Evolutionary conservation across 2,797 vertebrate genomes (phyloP).

Genomic region (Danio aesculapii): DNA sequence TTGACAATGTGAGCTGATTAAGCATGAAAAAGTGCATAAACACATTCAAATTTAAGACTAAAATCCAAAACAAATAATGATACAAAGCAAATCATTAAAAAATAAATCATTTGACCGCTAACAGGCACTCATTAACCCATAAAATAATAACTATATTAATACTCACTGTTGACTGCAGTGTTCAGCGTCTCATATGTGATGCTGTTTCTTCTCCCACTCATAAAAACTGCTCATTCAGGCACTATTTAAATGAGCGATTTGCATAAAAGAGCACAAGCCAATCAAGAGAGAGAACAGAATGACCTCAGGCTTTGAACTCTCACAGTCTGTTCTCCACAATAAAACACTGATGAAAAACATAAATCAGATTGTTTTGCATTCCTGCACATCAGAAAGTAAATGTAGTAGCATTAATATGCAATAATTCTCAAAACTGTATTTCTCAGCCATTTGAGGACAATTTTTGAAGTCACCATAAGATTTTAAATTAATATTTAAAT

Average conservation of each 20-base stretch:
- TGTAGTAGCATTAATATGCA: too few relatives aligned
- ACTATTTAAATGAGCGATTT: neutral
- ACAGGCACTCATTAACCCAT: too few relatives aligned
- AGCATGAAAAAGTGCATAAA: too few relatives aligned
- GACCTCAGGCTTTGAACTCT: neutral
- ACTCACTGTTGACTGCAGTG: conserved; percentile 28
- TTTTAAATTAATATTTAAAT: too few relatives aligned
- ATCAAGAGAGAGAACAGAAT: conserved; percentile 4
- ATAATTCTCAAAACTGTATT: too few relatives aligned
- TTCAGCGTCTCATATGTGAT: neutral
- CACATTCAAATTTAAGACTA: too few relatives aligned
- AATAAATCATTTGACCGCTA: neutral
- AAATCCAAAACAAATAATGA: too few relatives aligned
- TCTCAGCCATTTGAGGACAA: too few relatives aligned
- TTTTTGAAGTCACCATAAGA: too few relatives aligned
- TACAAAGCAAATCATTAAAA: neutral
- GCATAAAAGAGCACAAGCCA: conserved; percentile 22
- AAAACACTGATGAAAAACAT: neutral
- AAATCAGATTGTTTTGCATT: neutral
- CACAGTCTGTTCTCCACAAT: neutral
- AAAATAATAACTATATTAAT: neutral
- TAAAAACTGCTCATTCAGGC: neutral
- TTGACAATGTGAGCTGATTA: too few relatives aligned
- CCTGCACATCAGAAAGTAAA: neutral
- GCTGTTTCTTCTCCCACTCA: neutral